Evolutionary conservation across 1,140 invertebrate genomes (phyloP).

Genomic region (Drosophila guanche): DNA sequence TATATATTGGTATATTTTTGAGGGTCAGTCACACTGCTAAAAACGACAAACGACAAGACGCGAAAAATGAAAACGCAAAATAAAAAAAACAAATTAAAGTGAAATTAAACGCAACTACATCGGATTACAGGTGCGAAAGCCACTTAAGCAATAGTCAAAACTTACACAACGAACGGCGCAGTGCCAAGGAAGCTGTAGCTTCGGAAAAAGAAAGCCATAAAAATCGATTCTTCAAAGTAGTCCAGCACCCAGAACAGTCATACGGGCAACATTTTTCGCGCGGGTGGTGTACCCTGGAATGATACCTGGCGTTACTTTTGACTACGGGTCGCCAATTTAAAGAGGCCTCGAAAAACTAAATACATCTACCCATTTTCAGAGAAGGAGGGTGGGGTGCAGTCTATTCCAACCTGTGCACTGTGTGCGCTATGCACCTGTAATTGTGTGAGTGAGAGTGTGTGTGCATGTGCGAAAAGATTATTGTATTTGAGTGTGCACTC

Average conservation of each 20-base stretch:
- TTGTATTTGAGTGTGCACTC: background rate
- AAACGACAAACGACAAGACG: constrained; percentile 57
- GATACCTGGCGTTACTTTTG: constrained; percentile 39
- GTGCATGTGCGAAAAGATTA: constrained; percentile 32
- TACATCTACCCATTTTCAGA: constrained; percentile 3
- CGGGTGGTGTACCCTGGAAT: constrained; percentile 62
- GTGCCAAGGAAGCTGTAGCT: constrained; percentile 20
- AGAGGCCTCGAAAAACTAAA: constrained; percentile 27
- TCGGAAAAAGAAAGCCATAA: constrained; percentile 70
- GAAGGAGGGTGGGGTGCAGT: constrained; percentile 7
- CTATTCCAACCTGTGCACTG: constrained; percentile 23
- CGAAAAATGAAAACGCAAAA: constrained; percentile 63
- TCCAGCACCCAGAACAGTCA: constrained; percentile 32
- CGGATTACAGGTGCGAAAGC: constrained; percentile 36
- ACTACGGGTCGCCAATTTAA: constrained; percentile 46
- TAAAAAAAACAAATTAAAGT: constrained; percentile 51
- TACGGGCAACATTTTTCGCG: constrained; percentile 59
- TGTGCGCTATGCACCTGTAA: constrained; percentile 12
- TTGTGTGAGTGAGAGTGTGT: constrained; percentile 19
- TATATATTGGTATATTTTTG: too few species aligned
- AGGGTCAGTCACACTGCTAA: constrained; percentile 27
- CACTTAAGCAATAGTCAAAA: constrained; percentile 10
- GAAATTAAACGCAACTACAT: constrained; percentile 46
- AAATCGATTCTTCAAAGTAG: constrained; percentile 81
- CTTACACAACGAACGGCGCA: background rate